Conservation (phyloP, 2,888 invertebrate species). For the Micropterix aruncella region DNA sequence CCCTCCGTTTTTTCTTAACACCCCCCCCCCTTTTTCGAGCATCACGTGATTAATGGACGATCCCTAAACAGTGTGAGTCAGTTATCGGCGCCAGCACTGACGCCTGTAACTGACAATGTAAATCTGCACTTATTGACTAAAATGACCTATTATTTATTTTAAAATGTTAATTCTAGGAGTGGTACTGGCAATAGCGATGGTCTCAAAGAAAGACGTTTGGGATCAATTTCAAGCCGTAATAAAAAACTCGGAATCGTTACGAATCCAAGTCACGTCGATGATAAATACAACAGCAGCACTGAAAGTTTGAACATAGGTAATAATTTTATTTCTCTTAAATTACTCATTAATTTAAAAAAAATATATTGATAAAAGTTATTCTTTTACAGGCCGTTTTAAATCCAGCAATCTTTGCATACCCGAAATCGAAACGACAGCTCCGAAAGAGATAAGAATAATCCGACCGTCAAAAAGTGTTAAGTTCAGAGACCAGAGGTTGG, state of each 20-base stretch:
- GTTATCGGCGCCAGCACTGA: too few relatives aligned
- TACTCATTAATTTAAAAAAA: too few relatives aligned
- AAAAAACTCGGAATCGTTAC: slow-evolving; percentile 3
- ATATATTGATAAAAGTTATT: background rate
- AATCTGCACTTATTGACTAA: too few relatives aligned
- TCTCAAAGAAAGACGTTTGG: slow-evolving; percentile 6
- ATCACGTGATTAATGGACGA: too few relatives aligned
- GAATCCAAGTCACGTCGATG: slow-evolving; percentile 4
- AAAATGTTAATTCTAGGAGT: slow-evolving; percentile 8
- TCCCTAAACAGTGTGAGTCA: too few relatives aligned
- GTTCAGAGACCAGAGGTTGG: slow-evolving; percentile 68
- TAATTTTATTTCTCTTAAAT: slow-evolving; percentile 1
- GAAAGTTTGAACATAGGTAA: slow-evolving; percentile 61
- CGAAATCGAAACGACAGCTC: slow-evolving; percentile 34
- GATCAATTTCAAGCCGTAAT: slow-evolving; percentile 6
- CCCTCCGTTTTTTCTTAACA: too few relatives aligned
- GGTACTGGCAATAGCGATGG: slow-evolving; percentile 7
- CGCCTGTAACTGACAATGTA: too few relatives aligned
- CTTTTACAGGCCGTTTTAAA: slow-evolving; percentile 30
- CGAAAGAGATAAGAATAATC: slow-evolving; percentile 44
- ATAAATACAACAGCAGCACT: slow-evolving; percentile 52
- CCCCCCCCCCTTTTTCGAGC: too few relatives aligned
- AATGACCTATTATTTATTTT: too few relatives aligned
- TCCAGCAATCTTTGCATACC: slow-evolving; percentile 37
- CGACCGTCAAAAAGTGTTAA: slow-evolving; percentile 48